These are phyloP conservation scores for Holotrichia oblita DNA, from an alignment of 1,140 invertebrate genomes.

Conservation along the genomic window DNA sequence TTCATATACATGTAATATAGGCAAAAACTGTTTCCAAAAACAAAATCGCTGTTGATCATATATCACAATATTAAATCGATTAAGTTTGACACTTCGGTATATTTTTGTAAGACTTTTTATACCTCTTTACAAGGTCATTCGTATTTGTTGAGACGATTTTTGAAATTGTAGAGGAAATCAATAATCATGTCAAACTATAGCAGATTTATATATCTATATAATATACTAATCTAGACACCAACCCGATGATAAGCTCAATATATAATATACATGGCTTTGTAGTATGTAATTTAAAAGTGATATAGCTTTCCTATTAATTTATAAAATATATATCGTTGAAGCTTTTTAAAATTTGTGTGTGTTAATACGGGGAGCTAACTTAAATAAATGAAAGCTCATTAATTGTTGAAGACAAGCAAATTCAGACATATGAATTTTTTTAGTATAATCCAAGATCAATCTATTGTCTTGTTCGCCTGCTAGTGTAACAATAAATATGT, in stretches of 20 bases:
- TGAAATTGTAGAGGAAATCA: neutral
- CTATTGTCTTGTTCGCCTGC: too few relatives aligned
- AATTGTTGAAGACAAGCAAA: too few relatives aligned
- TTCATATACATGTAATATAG: neutral
- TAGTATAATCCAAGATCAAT: too few relatives aligned
- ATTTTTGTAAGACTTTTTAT: slow-evolving; percentile 36
- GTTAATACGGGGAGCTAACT: too few relatives aligned
- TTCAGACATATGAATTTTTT: too few relatives aligned
- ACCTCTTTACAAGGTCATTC: slow-evolving; percentile 33
- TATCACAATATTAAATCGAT: slow-evolving; percentile 17
- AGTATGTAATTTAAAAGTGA: neutral
- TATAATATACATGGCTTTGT: neutral
- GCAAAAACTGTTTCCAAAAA: neutral
- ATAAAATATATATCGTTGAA: neutral
- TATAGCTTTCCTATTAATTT: neutral
- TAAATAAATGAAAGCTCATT: too few relatives aligned
- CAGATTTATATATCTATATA: neutral
- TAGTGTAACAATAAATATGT: too few relatives aligned
- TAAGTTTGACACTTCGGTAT: slow-evolving; percentile 31
- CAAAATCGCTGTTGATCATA: slow-evolving; percentile 14
- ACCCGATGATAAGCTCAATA: neutral
- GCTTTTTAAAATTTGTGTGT: neutral
- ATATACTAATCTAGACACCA: neutral
- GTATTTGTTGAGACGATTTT: slow-evolving; percentile 12
- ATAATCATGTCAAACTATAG: neutral